Conservation (phyloP, 1,140 invertebrate genomes). For the Drosophila chauvacae region DNA sequence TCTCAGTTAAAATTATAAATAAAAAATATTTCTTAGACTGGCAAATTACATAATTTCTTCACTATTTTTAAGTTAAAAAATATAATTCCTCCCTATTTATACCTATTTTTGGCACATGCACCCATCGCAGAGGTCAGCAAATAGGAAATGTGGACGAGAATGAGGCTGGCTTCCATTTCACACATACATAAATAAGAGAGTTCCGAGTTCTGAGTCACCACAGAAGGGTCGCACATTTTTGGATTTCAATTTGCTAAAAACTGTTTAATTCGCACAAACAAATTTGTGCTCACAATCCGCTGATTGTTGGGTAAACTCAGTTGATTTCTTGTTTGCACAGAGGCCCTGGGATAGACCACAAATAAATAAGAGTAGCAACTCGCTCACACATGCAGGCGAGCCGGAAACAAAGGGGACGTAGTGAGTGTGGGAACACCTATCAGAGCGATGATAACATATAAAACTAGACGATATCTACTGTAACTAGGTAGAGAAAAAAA, state of each 20-base stretch:
- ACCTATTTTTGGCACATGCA: not conserved
- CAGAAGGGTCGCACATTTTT: constrained; percentile 18
- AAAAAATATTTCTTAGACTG: too few species aligned
- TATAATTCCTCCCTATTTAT: not conserved
- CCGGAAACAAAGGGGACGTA: not conserved
- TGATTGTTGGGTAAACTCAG: constrained; percentile 44
- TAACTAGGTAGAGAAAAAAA: constrained; percentile 22
- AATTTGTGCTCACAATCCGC: constrained; percentile 34
- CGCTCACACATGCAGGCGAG: constrained; percentile 1
- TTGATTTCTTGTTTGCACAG: constrained; percentile 44
- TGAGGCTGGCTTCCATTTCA: constrained; percentile 45
- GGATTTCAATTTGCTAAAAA: constrained; percentile 47
- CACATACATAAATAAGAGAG: constrained; percentile 56
- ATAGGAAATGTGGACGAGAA: not conserved
- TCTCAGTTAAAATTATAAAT: not conserved
- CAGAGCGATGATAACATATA: constrained; percentile 14
- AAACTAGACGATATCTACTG: constrained; percentile 27
- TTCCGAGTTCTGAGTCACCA: not conserved
- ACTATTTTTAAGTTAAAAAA: too few species aligned
- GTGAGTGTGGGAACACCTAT: not conserved
- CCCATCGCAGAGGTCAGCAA: not conserved
- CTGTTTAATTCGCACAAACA: constrained; percentile 49
- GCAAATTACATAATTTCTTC: too few species aligned
- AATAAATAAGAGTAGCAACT: not conserved
- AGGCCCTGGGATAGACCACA: constrained; percentile 8